Evolutionary conservation across 2,113 vertebrate species (phyloP).

Genomic region (Onychostoma macrolepis): DNA sequence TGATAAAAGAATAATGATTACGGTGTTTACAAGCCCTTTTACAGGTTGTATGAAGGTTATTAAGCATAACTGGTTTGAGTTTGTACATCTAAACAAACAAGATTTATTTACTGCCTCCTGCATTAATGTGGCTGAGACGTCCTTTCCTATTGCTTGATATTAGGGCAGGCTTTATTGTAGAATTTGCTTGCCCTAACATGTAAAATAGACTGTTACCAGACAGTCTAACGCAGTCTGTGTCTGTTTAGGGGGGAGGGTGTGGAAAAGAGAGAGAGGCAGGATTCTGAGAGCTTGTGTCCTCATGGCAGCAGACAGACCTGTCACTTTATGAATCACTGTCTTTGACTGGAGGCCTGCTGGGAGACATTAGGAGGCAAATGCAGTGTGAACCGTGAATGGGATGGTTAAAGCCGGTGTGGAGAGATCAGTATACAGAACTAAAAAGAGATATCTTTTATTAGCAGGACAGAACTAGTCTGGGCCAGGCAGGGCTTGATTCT

Average conservation of each 20-base stretch:
- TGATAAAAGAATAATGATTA: background rate
- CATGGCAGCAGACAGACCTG: conserved; percentile 70
- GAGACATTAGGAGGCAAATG: conserved; percentile 77
- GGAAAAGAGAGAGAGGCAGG: conserved; percentile 39
- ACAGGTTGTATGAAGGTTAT: background rate
- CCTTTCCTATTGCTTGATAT: conserved; percentile 13
- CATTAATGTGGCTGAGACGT: background rate
- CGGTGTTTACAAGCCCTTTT: background rate
- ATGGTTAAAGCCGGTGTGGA: conserved; percentile 71
- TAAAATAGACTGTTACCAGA: conserved; percentile 19
- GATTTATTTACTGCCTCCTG: background rate
- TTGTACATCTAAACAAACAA: background rate
- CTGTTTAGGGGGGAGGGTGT: conserved; percentile 30
- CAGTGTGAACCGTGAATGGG: conserved; percentile 77
- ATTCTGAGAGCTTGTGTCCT: conserved; percentile 53
- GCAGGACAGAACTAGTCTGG: conserved; percentile 68
- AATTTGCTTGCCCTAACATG: conserved; percentile 30
- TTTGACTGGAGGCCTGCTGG: conserved; percentile 72
- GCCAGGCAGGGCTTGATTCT: conserved; percentile 53
- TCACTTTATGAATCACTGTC: conserved; percentile 77
- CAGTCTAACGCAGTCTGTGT: conserved; percentile 17
- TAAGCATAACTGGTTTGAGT: background rate
- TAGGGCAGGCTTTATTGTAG: conserved; percentile 6
- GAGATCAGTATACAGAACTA: conserved; percentile 73
- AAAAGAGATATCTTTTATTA: conserved; percentile 76